These are phyloP conservation scores for Hemicordylus capensis DNA, from an alignment of 2,113 vertebrate genomes.

Conservation along the genomic window DNA sequence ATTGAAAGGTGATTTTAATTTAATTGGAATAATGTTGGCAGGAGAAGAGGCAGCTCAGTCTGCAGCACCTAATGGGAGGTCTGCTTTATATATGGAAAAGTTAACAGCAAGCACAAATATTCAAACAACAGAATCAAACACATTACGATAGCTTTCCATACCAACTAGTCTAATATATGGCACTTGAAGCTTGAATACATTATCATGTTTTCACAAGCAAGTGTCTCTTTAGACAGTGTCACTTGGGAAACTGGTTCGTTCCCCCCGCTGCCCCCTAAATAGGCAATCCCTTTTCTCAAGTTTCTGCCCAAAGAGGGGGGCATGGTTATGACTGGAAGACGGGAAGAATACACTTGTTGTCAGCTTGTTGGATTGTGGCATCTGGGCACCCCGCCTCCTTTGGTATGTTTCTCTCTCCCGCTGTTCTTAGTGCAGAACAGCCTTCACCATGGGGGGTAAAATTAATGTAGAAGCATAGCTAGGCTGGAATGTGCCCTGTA, in stretches of 20 bases:
- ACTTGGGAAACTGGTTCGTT: neutral
- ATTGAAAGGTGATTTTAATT: slow-evolving; percentile 75
- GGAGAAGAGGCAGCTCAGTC: slow-evolving; percentile 61
- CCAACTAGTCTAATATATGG: slow-evolving; percentile 51
- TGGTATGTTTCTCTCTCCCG: neutral
- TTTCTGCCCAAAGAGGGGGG: neutral
- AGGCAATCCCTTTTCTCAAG: neutral
- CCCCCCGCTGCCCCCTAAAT: neutral
- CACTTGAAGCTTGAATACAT: slow-evolving; percentile 51
- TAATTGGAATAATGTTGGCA: slow-evolving; percentile 75
- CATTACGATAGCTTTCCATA: slow-evolving; percentile 62
- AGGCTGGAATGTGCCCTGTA: neutral
- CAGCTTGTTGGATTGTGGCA: neutral
- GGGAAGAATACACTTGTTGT: neutral
- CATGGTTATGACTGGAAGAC: neutral
- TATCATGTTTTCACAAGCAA: slow-evolving; percentile 56
- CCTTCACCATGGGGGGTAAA: neutral
- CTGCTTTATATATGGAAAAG: slow-evolving; percentile 70
- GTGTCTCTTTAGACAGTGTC: neutral
- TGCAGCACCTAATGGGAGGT: slow-evolving; percentile 74
- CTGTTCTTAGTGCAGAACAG: neutral
- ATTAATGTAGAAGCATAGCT: neutral
- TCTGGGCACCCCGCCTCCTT: neutral
- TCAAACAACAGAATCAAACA: slow-evolving; percentile 71
- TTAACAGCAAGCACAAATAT: slow-evolving; percentile 58